These are phyloP conservation scores for Dendropsophus ebraccatus DNA, from an alignment of 2,113 vertebrate genomes.

Conservation along the genomic window DNA sequence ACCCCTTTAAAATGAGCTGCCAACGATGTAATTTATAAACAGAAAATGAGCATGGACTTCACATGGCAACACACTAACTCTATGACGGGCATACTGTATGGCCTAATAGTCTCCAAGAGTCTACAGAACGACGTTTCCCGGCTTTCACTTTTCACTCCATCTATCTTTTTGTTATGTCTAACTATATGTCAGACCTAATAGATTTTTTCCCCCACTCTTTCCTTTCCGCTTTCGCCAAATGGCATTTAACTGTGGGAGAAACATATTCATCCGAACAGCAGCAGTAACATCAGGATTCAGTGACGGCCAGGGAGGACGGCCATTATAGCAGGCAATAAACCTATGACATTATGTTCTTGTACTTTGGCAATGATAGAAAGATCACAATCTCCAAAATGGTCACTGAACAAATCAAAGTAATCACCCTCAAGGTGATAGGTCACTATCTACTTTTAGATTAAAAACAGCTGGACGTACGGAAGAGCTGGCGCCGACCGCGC, in stretches of 20 bases:
- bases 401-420: conserved; percentile 51
- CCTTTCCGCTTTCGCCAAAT: background rate
- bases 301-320: background rate
- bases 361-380: background rate
- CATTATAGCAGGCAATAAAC: conserved; percentile 1
- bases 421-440: conserved; percentile 44
- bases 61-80: too few relatives aligned
- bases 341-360: background rate
- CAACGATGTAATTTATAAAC: too few relatives aligned
- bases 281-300: background rate
- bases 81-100: too few relatives aligned
- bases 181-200: too few relatives aligned
- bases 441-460: background rate
- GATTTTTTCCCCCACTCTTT: too few relatives aligned
- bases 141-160: too few relatives aligned
- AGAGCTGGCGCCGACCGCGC: background rate
- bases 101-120: too few relatives aligned
- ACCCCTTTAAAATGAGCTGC: too few relatives aligned
- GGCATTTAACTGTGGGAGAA: background rate
- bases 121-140: too few relatives aligned
- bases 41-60: too few relatives aligned
- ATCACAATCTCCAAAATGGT: rapidly evolving
- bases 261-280: background rate
- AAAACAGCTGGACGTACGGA: conserved; percentile 30
- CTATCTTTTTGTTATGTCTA: too few relatives aligned